Conservation (phyloP, 2,797 vertebrate species). For the Lutjanus argentimaculatus region DNA sequence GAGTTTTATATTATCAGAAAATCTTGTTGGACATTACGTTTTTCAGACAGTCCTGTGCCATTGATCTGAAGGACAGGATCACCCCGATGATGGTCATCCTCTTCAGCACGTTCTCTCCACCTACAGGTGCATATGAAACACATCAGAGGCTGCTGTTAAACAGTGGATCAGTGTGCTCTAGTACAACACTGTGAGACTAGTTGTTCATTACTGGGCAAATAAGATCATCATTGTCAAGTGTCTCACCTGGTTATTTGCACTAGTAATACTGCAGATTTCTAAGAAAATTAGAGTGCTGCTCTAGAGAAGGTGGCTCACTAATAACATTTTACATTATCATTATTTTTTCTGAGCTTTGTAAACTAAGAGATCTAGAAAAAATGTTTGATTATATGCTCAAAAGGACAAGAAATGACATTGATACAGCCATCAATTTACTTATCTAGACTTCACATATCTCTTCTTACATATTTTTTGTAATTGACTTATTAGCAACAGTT, state of each 20-base stretch:
- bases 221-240: not conserved
- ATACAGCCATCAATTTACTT: too few relatives aligned
- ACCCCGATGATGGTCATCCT: constrained; percentile 90
- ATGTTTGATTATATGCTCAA: too few relatives aligned
- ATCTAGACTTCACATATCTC: too few relatives aligned
- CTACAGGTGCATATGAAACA: constrained; percentile 74
- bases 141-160: not conserved
- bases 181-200: not conserved
- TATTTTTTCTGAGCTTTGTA: too few relatives aligned
- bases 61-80: constrained; percentile 78
- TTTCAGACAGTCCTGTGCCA: constrained; percentile 84
- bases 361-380: too few relatives aligned
- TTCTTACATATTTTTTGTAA: too few relatives aligned
- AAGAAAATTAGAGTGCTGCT: not conserved
- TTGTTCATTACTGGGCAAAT: not conserved
- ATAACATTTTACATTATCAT: not conserved
- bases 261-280: not conserved
- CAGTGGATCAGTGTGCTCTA: not conserved
- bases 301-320: not conserved
- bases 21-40: constrained; percentile 82
- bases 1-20: not conserved
- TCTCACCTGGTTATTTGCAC: constrained; percentile 16
- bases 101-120: constrained; percentile 92
- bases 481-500: too few relatives aligned
- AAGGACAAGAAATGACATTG: too few relatives aligned